Evolutionary conservation across 2,888 invertebrate genomes (phyloP), one percentile per base, ranked within the genome.

Genomic region (Pristionchus arcanus): DNA sequence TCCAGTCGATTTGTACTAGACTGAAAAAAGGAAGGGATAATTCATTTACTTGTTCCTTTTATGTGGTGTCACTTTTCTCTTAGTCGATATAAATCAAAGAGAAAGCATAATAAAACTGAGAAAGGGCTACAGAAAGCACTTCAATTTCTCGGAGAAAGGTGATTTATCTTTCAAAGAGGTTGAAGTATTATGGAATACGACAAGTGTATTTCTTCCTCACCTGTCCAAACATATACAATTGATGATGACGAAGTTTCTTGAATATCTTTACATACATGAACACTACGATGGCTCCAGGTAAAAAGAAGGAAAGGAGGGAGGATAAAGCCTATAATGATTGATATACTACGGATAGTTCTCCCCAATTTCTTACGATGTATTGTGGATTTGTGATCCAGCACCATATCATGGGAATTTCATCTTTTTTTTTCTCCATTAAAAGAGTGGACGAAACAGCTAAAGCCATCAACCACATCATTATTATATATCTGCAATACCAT

Each of bases 381-480:
- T 94, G 93, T 0, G 94, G 93, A 84, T 93, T 93, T 28, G 91
- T 92, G 74, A 94, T 93, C 94, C 94, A 94, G 83, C 94, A 94
- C 31, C 91, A 90, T 16, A 31, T 53, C 42, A 49, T 11, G 42
- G 42, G 42, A 7, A 90, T 90, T 77, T 91, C 90, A 16, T 89
- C 77, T 11, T 86, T 84, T 0, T 90, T 49, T 28, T 90, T 90
- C 89, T 93, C 94, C 93, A 94, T 92, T 89, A 93, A 91, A 16
- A 93, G 90, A 15, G 93, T 92, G 0, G 92, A 91, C 28, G 92
- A 92, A 9, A 94, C 91, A 49, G 92, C 91, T 0, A 93, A 81
- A 16, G 92, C 92, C 92, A 93, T 92, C 89, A 93, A 37, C 94
- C 94, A 93, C 15, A 94, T 85, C 87, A 90, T 90, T 16, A 89